Percentiles rank a stretch among this genome's conserved stretches.
Evolutionary conservation across 2,113 vertebrate species (phyloP).

Genomic region (Laterallus jamaicensis): DNA sequence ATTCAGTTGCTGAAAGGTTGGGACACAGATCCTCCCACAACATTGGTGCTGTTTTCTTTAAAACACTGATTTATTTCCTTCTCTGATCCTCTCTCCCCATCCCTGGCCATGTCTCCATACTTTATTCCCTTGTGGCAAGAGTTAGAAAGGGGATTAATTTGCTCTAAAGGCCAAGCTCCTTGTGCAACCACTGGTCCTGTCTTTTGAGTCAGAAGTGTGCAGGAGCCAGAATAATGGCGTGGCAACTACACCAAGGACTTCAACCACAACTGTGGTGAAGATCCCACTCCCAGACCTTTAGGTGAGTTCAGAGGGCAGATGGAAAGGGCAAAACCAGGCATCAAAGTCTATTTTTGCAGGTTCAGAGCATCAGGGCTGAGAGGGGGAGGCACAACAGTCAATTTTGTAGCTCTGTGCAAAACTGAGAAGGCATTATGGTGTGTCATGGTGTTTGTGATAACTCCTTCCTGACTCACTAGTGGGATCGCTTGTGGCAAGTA

Average conservation of each 20-base stretch:
- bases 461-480: not conserved
- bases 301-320: not conserved
- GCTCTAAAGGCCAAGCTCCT: not conserved
- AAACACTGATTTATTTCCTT: not conserved
- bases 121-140: not conserved
- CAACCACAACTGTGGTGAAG: not conserved
- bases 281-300: not conserved
- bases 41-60: not conserved
- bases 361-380: not conserved
- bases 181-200: rapidly evolving
- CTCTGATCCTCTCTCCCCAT: not conserved
- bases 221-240: not conserved
- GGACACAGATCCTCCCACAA: not conserved
- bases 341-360: not conserved
- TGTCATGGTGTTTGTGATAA: not conserved
- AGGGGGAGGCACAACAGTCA: not conserved
- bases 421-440: not conserved
- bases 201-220: not conserved
- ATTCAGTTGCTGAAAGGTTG: not conserved
- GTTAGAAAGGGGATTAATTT: not conserved
- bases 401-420: not conserved
- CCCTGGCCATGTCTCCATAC: not conserved
- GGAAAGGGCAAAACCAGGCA: not conserved
- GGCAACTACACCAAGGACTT: not conserved
- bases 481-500: not conserved